These are phyloP conservation scores for Cossypha dichroa DNA, from an alignment of 2,797 vertebrate genomes.

Conservation along the genomic window DNA sequence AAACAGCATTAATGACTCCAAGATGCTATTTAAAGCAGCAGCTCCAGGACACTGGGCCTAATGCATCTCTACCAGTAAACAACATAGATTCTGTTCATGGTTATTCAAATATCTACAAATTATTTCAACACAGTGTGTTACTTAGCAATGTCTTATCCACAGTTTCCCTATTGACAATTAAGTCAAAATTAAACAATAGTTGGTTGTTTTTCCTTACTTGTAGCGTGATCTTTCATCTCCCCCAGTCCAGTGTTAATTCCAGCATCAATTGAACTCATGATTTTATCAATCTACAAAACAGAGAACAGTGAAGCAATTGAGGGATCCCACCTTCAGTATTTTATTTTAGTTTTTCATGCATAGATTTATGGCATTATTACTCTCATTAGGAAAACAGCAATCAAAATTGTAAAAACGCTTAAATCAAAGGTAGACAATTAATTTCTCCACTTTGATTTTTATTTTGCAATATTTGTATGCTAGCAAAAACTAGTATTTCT, in stretches of 20 bases:
- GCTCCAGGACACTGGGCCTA: conserved; percentile 13
- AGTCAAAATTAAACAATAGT: conserved; percentile 1
- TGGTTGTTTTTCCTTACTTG: conserved; percentile 82
- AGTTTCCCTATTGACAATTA: not conserved
- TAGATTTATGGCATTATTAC: not conserved
- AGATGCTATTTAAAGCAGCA: conserved; percentile 31
- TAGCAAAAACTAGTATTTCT: not conserved
- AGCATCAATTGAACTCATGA: conserved; percentile 95
- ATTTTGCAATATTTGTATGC: not conserved
- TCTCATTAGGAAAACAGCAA: not conserved
- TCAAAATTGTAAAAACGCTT: not conserved
- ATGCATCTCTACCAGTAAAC: conserved; percentile 4
- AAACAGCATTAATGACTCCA: conserved; percentile 15
- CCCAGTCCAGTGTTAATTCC: conserved; percentile 89
- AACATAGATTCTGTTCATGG: not conserved
- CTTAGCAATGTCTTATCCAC: not conserved
- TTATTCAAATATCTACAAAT: conserved; percentile 30
- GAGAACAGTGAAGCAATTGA: conserved; percentile 14
- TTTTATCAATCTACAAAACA: conserved; percentile 92
- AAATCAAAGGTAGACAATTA: not conserved
- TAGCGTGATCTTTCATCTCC: conserved; percentile 78
- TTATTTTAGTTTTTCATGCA: conserved; percentile 6
- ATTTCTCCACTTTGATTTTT: not conserved
- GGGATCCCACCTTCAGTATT: not conserved
- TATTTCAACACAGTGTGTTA: not conserved